Conservation (phyloP, 2,113 vertebrate genomes). For the Microtus oregoni region DNA sequence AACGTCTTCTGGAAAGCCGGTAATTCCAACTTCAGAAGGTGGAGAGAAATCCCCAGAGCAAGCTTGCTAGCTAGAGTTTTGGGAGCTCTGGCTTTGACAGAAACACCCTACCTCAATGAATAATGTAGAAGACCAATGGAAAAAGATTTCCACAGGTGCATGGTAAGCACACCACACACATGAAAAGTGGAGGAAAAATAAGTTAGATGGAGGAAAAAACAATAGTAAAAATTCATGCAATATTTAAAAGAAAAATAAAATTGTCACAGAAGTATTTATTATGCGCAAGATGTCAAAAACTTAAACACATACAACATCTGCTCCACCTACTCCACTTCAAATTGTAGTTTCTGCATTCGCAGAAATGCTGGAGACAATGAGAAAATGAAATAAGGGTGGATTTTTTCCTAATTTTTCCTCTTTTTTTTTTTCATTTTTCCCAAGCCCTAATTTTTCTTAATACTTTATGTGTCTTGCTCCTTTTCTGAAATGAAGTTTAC, state of each 20-base stretch:
- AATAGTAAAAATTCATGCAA: neutral
- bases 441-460: neutral
- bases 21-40: neutral
- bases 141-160: neutral
- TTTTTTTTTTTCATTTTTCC: neutral
- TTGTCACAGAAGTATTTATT: constrained; percentile 2
- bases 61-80: too few species aligned
- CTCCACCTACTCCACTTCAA: neutral
- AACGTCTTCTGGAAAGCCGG: neutral
- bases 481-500: neutral
- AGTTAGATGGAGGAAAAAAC: neutral
- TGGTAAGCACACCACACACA: neutral
- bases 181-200: neutral
- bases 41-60: neutral
- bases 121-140: neutral
- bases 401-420: neutral
- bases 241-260: neutral
- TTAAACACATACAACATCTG: neutral
- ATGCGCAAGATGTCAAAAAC: neutral
- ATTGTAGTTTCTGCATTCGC: neutral
- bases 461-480: neutral
- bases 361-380: neutral
- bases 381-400: neutral
- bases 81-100: neutral
- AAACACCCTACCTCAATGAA: neutral